Evolutionary conservation across 2,888 invertebrate genomes (phyloP), one percentile per base, ranked within the genome.

Genomic region (Alentia gelatinosa): DNA sequence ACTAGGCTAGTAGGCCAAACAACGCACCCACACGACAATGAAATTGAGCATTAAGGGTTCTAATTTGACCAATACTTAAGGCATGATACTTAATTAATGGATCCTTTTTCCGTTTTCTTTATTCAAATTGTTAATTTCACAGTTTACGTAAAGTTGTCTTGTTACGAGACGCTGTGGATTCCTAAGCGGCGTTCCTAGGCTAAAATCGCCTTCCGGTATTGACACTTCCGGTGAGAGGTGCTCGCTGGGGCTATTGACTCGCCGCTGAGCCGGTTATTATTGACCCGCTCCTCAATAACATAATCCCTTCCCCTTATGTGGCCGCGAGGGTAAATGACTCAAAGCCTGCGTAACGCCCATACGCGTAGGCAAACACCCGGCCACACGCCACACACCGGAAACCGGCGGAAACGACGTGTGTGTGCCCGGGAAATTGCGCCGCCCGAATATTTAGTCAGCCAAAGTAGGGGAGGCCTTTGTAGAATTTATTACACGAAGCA

Each of bases 291-390:
- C 47, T 39, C 79, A 35, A 39, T 79, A 39, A 39, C 35, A 15
- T 79, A 79, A 79, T 79, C 79, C 79, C 79, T 79, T 79, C 79
- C 79, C 39, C 37, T 35, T 79, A 37, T 79, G 79, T 79, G 79
- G 79, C 37, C 15, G 37, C 39, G 79, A 23, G 23, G 35, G 37
- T 79, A 79, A 79, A 39, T 35, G 79, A 79, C 79, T 79, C 79
- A 79, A 79, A 79, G 37, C 35, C 23, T 12, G 15, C 37, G 23
- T 39, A 79, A 39, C 79, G 79, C 4, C 74, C 9, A 9, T 19
- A 12, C 9, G 47, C 19, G 63, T 63, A 15, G 37, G n/a, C 79
- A 79, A 79, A 74, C 33, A 15, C 12, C 23, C 23, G 56, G 56
- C 56, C 23, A n/a, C 56, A n/a, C n/a, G n/a, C 56, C n/a, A 56